Percentiles rank a stretch among this genome's conserved stretches.
Evolutionary conservation across 1,140 invertebrate genomes (phyloP).

Genomic region (Saccostrea cuccullata): DNA sequence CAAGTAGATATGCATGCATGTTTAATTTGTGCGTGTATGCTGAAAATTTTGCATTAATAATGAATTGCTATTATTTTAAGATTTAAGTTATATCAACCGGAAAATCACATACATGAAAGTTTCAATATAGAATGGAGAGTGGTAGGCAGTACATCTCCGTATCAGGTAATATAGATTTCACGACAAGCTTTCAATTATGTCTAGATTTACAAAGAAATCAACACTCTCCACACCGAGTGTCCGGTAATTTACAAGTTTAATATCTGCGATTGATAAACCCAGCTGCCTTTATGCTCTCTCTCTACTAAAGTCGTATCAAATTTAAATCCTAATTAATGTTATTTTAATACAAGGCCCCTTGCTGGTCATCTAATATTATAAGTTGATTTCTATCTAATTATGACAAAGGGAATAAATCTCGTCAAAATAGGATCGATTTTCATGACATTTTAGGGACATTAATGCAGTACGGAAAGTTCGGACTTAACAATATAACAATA

Average conservation of each 20-base stretch:
- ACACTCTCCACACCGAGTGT: not conserved
- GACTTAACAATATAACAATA: not conserved
- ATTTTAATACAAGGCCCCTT: not conserved
- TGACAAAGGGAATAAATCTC: not conserved
- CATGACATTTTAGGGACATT: not conserved
- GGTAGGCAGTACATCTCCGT: not conserved
- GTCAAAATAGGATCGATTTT: not conserved
- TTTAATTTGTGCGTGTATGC: too few relatives aligned
- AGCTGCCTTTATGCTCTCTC: not conserved
- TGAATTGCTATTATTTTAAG: too few relatives aligned
- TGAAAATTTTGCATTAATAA: too few relatives aligned
- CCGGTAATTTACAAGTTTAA: constrained; percentile 18
- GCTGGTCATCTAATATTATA: constrained; percentile 11
- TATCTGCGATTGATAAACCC: constrained; percentile 25
- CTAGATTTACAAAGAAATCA: not conserved
- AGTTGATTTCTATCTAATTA: not conserved
- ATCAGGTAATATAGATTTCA: not conserved
- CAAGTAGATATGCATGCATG: too few relatives aligned
- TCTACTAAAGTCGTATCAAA: constrained; percentile 28
- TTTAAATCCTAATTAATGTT: constrained; percentile 29
- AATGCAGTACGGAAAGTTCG: not conserved
- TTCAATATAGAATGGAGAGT: not conserved
- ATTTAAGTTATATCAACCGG: not conserved
- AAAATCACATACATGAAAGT: not conserved
- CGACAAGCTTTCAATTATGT: not conserved